Base-by-base conservation (phyloP, 2,797 vertebrate species). In the Mycteria americana region DNA sequence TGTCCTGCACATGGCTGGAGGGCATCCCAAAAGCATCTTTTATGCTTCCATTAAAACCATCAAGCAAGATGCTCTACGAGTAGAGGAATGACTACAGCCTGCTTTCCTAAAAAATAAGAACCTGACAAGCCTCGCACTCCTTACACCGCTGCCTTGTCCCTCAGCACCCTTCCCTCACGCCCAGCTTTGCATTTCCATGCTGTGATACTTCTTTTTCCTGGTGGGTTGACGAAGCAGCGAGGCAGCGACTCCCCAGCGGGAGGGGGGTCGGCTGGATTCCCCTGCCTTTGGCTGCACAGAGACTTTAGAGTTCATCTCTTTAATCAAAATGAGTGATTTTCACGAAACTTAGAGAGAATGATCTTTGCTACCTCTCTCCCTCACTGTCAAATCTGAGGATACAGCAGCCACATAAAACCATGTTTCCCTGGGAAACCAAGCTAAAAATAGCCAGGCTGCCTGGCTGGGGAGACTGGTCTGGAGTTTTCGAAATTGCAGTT, bases 371-470 rank as follows among this genome's bases (percentile, higher is more conserved):
- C 89, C 74, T 87, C 77, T 56, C 80, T 88, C 62, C 60, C 57
- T 74, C 27, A 2, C 74, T 93, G 95, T 82, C 91, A 93, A 27
- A 57, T 53, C 86, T 57, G 37, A 78, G 92, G 80, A 82, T 91
- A 3, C 74, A 89, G 92, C 92, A 96, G 80, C 57, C 87, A 91
- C 95, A 90, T 5, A 86, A 86, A 91, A 18, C 18, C 53, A 56
- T 0, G 94, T 94, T 96, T 97, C 96, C 96, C 91, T 87, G 93
- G 96, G 96, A 97, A 93, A 94, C 95, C 45, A 72, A 45, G 39
- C 67, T 95, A 96, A 96, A 92, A 95, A 94, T 96, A 96, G 67
- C 10, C 6, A 11, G 54, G 62, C 83, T 81, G 87, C 14, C 39
- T 67, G 70, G 48, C 74, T 92, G 77, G n/a, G 94, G 82, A 70